Evolutionary conservation across 2,113 vertebrate genomes (phyloP).

Genomic region (Planiliza haematocheilus): DNA sequence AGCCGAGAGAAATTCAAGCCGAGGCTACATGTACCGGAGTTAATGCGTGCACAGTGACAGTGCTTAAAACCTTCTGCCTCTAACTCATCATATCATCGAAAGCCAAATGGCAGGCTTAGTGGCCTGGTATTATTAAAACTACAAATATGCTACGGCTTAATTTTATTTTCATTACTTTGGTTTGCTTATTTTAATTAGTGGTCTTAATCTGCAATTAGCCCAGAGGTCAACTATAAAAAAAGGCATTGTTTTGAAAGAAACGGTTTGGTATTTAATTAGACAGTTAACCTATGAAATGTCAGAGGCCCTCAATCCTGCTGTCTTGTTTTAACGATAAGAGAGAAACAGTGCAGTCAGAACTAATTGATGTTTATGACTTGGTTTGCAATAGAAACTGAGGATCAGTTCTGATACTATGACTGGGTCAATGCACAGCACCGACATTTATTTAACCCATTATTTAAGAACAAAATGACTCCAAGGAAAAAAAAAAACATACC

Average conservation of each 20-base stretch:
- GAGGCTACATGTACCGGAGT: slow-evolving; percentile 34
- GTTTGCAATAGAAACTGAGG: slow-evolving; percentile 33
- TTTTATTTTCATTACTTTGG: slow-evolving; percentile 78
- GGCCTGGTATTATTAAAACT: slow-evolving; percentile 66
- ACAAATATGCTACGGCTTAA: slow-evolving; percentile 67
- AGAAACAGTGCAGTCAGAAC: slow-evolving; percentile 34
- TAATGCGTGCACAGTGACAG: slow-evolving; percentile 38
- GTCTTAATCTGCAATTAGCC: slow-evolving; percentile 85
- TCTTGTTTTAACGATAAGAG: slow-evolving; percentile 57
- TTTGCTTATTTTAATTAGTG: slow-evolving; percentile 84
- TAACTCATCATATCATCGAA: slow-evolving; percentile 55
- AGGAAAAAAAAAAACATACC: background rate
- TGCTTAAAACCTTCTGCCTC: slow-evolving; percentile 18
- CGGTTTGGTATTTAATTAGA: slow-evolving; percentile 81
- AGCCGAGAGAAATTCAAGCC: slow-evolving; percentile 30
- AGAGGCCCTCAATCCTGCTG: slow-evolving; percentile 68
- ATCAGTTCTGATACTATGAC: slow-evolving; percentile 9
- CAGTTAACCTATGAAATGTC: slow-evolving; percentile 80
- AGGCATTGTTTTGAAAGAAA: slow-evolving; percentile 78
- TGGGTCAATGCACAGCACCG: slow-evolving; percentile 1
- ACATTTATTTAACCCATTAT: background rate
- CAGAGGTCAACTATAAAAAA: slow-evolving; percentile 79
- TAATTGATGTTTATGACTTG: slow-evolving; percentile 47
- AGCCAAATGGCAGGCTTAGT: slow-evolving; percentile 65
- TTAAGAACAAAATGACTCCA: background rate